phyloP scores from a whole-genome alignment of 2,113 vertebrate species.

The Channa maculata region DNA sequence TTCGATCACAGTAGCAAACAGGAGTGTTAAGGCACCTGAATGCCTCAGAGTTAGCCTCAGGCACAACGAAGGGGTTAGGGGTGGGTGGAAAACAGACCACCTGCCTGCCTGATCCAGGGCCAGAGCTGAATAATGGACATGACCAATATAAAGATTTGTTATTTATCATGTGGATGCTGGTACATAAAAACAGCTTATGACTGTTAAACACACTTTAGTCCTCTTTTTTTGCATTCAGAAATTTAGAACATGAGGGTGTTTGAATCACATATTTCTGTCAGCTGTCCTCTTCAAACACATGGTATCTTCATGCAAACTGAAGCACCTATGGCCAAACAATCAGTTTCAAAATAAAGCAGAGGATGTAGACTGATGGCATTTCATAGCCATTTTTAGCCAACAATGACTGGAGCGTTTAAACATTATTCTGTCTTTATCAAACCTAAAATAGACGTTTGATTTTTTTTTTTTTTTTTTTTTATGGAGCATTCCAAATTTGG shows the following conservation, averaged over 20 bases:
- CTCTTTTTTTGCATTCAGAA: neutral
- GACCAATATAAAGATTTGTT: slow-evolving; percentile 15
- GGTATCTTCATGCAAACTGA: neutral
- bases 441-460: too few species aligned
- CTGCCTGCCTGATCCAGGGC: slow-evolving; percentile 46
- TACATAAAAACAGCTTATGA: too few species aligned
- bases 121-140: slow-evolving; percentile 25
- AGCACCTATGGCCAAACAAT: neutral
- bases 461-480: too few species aligned
- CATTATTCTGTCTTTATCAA: too few species aligned
- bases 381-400: too few species aligned
- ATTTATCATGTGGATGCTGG: too few species aligned
- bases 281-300: neutral
- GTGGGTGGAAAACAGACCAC: slow-evolving; percentile 21
- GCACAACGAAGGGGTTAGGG: slow-evolving; percentile 16
- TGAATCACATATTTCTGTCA: neutral
- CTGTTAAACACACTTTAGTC: too few species aligned
- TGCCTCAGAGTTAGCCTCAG: slow-evolving; percentile 67
- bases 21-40: slow-evolving; percentile 59
- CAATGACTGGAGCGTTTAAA: too few species aligned
- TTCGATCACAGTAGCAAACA: neutral
- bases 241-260: neutral
- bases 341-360: too few species aligned
- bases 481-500: too few species aligned
- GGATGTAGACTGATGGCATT: too few species aligned